A percentile compares a stretch with the other conserved stretches of the same genome.
phyloP scores from a whole-genome alignment of 2,113 vertebrate species.

The Actenoides hombroni region DNA sequence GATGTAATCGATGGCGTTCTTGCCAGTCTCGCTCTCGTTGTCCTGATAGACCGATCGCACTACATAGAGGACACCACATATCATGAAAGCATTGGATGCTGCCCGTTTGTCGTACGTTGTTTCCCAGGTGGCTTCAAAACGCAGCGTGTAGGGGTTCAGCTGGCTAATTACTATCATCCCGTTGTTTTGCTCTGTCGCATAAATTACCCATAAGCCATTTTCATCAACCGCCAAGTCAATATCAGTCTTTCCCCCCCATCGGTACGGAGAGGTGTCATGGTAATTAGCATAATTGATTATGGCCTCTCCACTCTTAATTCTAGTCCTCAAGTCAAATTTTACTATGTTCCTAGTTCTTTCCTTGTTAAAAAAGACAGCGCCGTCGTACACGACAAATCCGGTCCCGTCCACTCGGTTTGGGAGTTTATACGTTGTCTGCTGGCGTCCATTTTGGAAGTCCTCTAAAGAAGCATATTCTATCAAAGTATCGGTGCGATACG shows the following conservation, averaged over 20 bases:
- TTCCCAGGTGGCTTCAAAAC: constrained; percentile 97
- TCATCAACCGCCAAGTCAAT: constrained; percentile 97
- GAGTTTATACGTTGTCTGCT: constrained; percentile 95
- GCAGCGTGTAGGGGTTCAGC: constrained; percentile 96
- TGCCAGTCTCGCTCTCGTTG: constrained; percentile 96
- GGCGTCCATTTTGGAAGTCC: constrained; percentile 92
- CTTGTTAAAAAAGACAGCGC: constrained; percentile 99
- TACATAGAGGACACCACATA: constrained; percentile 96
- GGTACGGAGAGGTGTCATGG: constrained; percentile 96
- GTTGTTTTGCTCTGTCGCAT: constrained; percentile 98
- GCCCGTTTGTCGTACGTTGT: constrained; percentile 95
- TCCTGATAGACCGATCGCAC: constrained; percentile 97
- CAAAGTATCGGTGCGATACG: constrained; percentile 95
- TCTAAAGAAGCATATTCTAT: constrained; percentile 96
- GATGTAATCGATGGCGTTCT: constrained; percentile 93
- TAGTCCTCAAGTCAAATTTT: constrained; percentile 97
- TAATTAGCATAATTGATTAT: constrained; percentile 99
- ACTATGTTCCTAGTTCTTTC: constrained; percentile 98
- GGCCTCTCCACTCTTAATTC: constrained; percentile 98
- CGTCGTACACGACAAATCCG: constrained; percentile 97
- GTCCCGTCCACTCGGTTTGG: constrained; percentile 97
- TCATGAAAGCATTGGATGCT: constrained; percentile 98
- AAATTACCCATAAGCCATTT: constrained; percentile 98
- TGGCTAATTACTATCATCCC: constrained; percentile 99
- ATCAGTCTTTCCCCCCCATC: constrained; percentile 98